Evolutionary conservation across 2,888 invertebrate genomes (phyloP), one percentile per base, ranked within the genome.

Genomic region (Deilephila porcellus): DNA sequence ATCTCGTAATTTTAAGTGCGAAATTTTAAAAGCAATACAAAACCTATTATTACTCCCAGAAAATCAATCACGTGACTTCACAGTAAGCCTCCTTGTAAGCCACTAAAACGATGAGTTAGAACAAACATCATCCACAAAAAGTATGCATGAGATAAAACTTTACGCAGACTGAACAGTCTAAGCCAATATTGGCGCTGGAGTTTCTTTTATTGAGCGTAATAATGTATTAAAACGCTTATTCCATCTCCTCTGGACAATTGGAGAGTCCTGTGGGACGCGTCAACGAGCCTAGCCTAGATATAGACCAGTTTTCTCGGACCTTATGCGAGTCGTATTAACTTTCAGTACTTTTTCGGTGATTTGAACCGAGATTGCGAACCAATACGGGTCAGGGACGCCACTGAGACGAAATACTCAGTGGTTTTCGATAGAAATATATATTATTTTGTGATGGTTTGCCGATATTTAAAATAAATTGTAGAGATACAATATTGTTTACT

Each of bases 331-430:
- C 67, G 67, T 67, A 67, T 67, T 67, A 67, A 67, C 25, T 67
- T 67, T 67, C 67, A 67, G 67, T 67, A 25, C 52, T 67, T 25
- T 52, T 25, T 67, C 25, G 52, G 67, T 52, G 67, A 67, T 67
- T 64, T 64, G 64, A 20, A 20, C 20, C 14, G 67, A 67, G 52
- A 67, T 67, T 52, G 45, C 45, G 45, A 67, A 67, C 52, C 67
- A 45, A 67, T 67, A 25, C 37, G 64, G 37, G 67, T 67, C 67
- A 67, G 67, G 67, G 20, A 20, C 56, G 56, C 56, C n/a, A n/a
- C 34, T 19, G n/a, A 6, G 11, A 6, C 25, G 67, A 17, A 20
- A 11, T 20, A 20, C 37, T 64, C 45, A 45, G 45, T 45, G 11
- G 14, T 45, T 45, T 45, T 45, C 45, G 45, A 56, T 56, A 56